Evolutionary conservation across 1,140 invertebrate genomes (phyloP), one percentile per base, ranked within the genome.

Genomic region (Trichogramma pretiosum): DNA sequence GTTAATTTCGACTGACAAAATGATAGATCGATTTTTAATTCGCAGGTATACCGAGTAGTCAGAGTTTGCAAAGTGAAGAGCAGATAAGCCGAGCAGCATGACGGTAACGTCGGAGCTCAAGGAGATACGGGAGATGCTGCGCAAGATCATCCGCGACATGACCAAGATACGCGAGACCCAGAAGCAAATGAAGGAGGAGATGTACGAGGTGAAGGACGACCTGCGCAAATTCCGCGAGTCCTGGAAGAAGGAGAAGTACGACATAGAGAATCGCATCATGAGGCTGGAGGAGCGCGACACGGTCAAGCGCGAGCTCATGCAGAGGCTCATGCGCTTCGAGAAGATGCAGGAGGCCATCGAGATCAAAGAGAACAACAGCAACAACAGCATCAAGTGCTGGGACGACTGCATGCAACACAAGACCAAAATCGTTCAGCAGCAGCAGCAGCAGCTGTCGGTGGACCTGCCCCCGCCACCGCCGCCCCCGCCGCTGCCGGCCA

Each of bases 191-290:
- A 44, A 45, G 8, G 48, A 38, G n/a, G 35, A 50, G 28, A 34
- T 50, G 41, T 50, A 45, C 35, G 41, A 50, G 5, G 26, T 50
- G 7, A 44, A 26, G n/a, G 41, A 16, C 10, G 48, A 50, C 16
- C 26, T 50, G 14, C 26, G 32, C 5, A 36, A 16, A 10, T 50
- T 50, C 14, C 34, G 30, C 11, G 28, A 50, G 3, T 19, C 39
- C 1, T 45, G 41, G 41, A 32, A 39, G 8, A 39, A 24, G 18
- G 48, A 50, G 4, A 44, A 44, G 3, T 13, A 8, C n/a, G 41
- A 50, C 5, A 50, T 45, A 3, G 41, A 50, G 26, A 39, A 19
- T 13, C 18, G 48, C 2, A 2, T 50, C 19, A 28, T 14, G 5
- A 44, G 44, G 14, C 26, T 50, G 13, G 41, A 44, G 13, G 41